Conservation (phyloP, 2,113 vertebrate species). For the Ceyx cyanopectus region DNA sequence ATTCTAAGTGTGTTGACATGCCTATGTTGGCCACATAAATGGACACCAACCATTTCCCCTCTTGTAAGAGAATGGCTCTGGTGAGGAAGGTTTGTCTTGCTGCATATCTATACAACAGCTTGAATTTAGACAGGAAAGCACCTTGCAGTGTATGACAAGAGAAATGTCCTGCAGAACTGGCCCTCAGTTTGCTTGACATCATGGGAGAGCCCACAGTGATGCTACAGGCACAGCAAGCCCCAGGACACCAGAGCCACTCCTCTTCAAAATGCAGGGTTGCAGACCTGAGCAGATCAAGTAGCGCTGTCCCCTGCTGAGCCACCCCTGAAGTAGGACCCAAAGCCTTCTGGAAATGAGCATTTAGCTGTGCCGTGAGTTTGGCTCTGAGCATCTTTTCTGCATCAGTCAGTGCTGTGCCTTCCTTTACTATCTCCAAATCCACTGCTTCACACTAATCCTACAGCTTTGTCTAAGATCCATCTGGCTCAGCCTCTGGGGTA, state of each 20-base stretch:
- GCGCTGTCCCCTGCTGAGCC: not conserved
- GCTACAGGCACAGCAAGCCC: accelerated
- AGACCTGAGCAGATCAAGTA: accelerated
- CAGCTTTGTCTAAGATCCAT: not conserved
- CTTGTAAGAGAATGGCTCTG: not conserved
- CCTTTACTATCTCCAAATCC: not conserved
- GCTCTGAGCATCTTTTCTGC: not conserved
- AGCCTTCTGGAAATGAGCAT: not conserved
- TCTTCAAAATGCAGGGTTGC: not conserved
- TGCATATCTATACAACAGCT: accelerated
- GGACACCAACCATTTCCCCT: not conserved
- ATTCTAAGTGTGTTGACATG: not conserved
- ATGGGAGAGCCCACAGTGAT: not conserved
- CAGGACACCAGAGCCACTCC: not conserved
- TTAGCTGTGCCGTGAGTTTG: not conserved
- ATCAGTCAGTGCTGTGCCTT: not conserved
- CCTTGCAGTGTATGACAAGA: not conserved
- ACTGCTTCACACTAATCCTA: not conserved
- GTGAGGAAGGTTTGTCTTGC: not conserved
- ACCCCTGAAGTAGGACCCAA: not conserved
- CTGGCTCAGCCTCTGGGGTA: not conserved
- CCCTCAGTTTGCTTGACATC: not conserved
- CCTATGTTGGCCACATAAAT: not conserved
- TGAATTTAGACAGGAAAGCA: not conserved
- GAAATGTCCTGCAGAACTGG: not conserved